Percentiles rank a stretch among this genome's conserved stretches.
These are phyloP conservation scores for Zaprionus davidi DNA, from an alignment of 1,140 invertebrate genomes.

Conservation along the genomic window DNA sequence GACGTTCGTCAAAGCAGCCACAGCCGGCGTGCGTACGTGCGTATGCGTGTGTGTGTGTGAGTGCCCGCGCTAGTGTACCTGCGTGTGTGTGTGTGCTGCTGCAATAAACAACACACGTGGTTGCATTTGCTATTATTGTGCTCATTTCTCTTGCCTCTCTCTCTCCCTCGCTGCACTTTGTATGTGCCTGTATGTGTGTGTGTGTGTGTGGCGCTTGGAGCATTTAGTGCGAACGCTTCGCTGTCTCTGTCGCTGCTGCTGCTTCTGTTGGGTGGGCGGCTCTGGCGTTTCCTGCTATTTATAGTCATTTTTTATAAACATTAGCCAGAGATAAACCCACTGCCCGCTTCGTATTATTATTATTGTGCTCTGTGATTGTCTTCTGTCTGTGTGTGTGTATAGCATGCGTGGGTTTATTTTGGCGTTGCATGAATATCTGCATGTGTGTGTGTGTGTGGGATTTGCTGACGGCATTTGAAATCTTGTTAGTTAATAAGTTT, in stretches of 20 bases:
- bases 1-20: constrained; percentile 58
- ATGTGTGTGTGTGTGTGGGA: constrained; percentile 15
- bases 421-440: constrained; percentile 19
- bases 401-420: constrained; percentile 18
- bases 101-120: constrained; percentile 80
- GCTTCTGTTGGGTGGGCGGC: constrained; percentile 60
- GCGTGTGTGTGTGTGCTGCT: constrained; percentile 31
- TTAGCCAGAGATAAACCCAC: constrained; percentile 72
- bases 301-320: constrained; percentile 78
- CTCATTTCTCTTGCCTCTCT: constrained; percentile 30
- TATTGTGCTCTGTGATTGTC: background rate
- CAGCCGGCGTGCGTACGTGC: constrained; percentile 34
- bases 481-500: constrained; percentile 58
- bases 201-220: constrained; percentile 55
- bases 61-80: background rate
- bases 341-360: constrained; percentile 44
- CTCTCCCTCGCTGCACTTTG: constrained; percentile 26
- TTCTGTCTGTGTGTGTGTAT: constrained; percentile 1
- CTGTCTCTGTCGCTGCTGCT: constrained; percentile 30
- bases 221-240: constrained; percentile 40
- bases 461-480: constrained; percentile 57
- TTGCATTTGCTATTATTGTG: constrained; percentile 64
- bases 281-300: constrained; percentile 65
- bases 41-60: constrained; percentile 25
- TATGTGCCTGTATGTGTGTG: constrained; percentile 40